Conservation (phyloP, 1,140 invertebrate genomes). For the Bemisia tabaci region DNA sequence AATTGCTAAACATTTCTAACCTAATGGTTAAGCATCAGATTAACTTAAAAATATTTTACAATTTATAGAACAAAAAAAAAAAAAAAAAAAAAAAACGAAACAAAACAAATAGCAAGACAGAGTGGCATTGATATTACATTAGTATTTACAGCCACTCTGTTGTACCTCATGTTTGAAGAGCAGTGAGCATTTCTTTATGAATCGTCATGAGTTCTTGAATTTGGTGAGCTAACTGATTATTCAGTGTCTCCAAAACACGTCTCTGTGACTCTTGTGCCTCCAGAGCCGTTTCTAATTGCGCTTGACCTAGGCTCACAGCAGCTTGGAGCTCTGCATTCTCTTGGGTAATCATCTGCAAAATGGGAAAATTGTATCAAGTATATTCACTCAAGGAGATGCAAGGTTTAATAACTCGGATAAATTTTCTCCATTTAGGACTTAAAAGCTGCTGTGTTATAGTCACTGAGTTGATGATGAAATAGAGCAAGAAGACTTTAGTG, state of each 20-base stretch:
- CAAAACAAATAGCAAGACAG: background rate
- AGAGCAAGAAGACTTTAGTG: no score
- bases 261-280: conserved; percentile 69
- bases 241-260: conserved; percentile 69
- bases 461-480: no score
- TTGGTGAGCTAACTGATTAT: conserved; percentile 64
- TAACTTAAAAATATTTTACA: background rate
- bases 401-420: no score
- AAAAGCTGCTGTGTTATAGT: no score
- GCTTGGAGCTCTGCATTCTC: conserved; percentile 58
- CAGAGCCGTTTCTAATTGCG: conserved; percentile 66
- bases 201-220: conserved; percentile 74
- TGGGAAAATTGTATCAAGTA: no score
- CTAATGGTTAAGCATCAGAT: background rate
- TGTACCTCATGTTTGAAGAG: conserved; percentile 45
- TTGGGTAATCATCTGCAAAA: conserved; percentile 44
- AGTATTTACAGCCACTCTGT: background rate
- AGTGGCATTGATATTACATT: background rate
- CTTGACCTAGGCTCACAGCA: conserved; percentile 59
- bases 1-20: no score
- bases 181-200: conserved; percentile 67
- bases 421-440: no score
- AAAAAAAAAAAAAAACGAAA: background rate
- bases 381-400: no score
- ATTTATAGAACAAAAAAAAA: background rate